Conservation (phyloP, 2,113 vertebrate species). For the Geococcyx californianus region DNA sequence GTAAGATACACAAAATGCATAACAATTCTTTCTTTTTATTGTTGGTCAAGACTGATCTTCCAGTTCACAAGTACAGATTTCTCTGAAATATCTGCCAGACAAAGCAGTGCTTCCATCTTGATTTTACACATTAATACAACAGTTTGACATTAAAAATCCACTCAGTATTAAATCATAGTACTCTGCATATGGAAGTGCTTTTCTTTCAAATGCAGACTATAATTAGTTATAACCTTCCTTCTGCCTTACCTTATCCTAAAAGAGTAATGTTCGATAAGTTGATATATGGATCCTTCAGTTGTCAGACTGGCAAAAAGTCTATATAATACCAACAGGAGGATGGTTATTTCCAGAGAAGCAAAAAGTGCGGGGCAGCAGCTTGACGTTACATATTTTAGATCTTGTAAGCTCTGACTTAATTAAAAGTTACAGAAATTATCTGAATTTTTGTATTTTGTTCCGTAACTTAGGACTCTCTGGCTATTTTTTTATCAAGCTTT, state of each 20-base stretch:
- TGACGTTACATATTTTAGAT: background rate
- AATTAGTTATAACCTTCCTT: background rate
- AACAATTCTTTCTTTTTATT: background rate
- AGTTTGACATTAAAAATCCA: background rate
- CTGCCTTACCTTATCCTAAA: background rate
- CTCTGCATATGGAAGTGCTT: background rate
- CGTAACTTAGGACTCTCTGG: background rate
- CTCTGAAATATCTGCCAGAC: background rate
- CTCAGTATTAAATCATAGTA: background rate
- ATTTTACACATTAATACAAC: background rate
- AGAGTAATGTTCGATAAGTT: background rate
- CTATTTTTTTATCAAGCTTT: background rate
- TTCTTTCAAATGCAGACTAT: background rate
- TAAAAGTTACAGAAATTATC: background rate
- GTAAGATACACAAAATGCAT: background rate
- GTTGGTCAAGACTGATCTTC: background rate
- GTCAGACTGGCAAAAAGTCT: background rate
- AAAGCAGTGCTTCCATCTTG: background rate
- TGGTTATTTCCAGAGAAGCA: background rate
- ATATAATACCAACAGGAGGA: background rate
- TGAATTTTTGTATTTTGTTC: background rate
- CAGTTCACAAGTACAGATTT: background rate
- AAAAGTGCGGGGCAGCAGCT: background rate
- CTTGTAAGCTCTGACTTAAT: background rate
- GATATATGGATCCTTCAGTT: background rate